Conservation (phyloP, 2,797 vertebrate species). For the Acanthopagrus latus region DNA sequence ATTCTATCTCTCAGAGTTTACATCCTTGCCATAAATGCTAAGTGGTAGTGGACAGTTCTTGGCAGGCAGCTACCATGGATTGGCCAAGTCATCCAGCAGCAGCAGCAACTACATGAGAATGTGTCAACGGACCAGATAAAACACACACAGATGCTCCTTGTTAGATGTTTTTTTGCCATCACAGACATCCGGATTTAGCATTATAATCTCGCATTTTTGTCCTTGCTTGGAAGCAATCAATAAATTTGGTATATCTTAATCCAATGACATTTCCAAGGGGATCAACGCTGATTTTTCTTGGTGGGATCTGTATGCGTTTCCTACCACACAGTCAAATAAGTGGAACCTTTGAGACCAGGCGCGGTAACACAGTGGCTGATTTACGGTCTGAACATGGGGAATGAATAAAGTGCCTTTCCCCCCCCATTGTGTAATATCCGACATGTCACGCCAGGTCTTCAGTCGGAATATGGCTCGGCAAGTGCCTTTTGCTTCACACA, state of each 20-base stretch:
- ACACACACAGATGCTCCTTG: background rate
- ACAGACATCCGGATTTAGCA: conserved; percentile 29
- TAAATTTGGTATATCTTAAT: conserved; percentile 39
- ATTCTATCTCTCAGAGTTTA: conserved; percentile 50
- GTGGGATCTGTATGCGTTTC: conserved; percentile 30
- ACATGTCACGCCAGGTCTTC: conserved; percentile 62
- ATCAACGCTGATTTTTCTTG: conserved; percentile 24
- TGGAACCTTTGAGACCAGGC: conserved; percentile 40
- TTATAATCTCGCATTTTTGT: conserved; percentile 23
- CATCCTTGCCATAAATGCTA: conserved; percentile 52
- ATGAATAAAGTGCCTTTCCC: conserved; percentile 56
- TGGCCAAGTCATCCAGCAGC: conserved; percentile 38
- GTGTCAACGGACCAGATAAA: conserved; percentile 35
- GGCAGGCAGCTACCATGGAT: conserved; percentile 49
- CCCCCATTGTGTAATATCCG: conserved; percentile 55
- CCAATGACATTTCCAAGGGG: conserved; percentile 28
- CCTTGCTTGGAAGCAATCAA: conserved; percentile 19
- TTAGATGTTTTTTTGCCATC: conserved; percentile 19
- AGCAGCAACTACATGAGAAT: conserved; percentile 36
- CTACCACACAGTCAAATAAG: conserved; percentile 32
- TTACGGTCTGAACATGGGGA: conserved; percentile 42
- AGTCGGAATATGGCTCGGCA: conserved; percentile 49
- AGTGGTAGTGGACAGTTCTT: conserved; percentile 45
- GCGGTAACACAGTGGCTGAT: conserved; percentile 38
- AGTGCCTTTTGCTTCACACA: conserved; percentile 59